Evolutionary conservation across 2,888 invertebrate species (phyloP).

Genomic region (Apamea crenata): DNA sequence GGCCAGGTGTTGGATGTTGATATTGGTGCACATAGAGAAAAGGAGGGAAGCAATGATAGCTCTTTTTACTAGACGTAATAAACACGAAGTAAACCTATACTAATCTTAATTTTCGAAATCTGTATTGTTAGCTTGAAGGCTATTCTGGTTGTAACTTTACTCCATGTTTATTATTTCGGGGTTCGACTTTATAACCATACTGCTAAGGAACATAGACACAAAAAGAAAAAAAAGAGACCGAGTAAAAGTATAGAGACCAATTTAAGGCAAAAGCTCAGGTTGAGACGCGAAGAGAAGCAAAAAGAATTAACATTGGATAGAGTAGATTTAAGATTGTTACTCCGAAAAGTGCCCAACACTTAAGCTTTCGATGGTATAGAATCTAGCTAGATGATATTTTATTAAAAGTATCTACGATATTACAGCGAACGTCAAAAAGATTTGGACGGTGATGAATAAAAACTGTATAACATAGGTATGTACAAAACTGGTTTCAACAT

Average conservation of each 20-base stretch:
- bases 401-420: neutral
- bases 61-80: neutral
- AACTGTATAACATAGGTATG: neutral
- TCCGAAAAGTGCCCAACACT: neutral
- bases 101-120: too few species aligned
- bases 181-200: neutral
- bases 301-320: neutral
- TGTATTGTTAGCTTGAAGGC: too few species aligned
- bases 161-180: neutral
- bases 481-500: neutral
- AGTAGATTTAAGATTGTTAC: neutral
- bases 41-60: neutral
- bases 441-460: neutral
- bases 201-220: too few species aligned
- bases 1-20: neutral
- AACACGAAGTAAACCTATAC: neutral
- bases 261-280: neutral
- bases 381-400: neutral
- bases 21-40: neutral
- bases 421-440: neutral
- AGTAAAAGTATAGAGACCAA: neutral
- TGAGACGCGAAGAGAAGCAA: neutral
- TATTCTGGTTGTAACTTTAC: neutral
- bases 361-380: neutral
- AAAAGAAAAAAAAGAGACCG: neutral